Base-by-base conservation (phyloP, 2,113 vertebrate genomes). In the Thamnaconus septentrionalis region DNA sequence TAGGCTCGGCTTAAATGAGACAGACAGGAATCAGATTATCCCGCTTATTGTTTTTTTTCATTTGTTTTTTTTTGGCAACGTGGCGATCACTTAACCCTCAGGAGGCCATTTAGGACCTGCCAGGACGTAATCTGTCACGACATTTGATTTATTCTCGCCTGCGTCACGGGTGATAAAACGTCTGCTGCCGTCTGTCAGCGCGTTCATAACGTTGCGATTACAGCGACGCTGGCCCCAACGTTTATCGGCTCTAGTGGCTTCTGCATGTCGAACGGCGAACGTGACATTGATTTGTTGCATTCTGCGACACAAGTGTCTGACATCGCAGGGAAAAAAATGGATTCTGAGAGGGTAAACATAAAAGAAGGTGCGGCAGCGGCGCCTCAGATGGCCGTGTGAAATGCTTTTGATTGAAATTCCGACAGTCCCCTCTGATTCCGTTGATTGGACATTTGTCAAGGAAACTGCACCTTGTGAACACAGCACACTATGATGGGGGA, bases 381-480 rank as follows among this genome's bases (percentile, higher is more conserved):
- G 76, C 71, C 64, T 76, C 56, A 54, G 64, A 79, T 41, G 46
- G 45, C 49, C 69, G 78, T 76, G 61, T 65, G 66, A 69, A 65
- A 69, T 40, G 51, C 64, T 76, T 88, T 85, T 86, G 71, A 83
- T 86, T 51, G 74, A 69, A 82, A 60, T 75, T 79, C 80, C 80
- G 80, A 85, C 79, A 61, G 69, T 81, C 74, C 61, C 66, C 80
- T 85, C 80, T 79, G 79, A 82, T 86, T 89, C 73, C 78, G 87
- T 83, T 84, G 86, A 86, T 88, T 66, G 87, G 74, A 83, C 85
- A 76, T 81, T 87, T 31, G 18, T 31, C 18, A 31, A 31, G 18
- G 18, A 31, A 31, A 31, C 18, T 31, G 18, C 18, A 31, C 18
- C 18, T 31, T 31, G 18, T 31, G 18, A 31, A 2, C 18, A 31